Percentiles rank a stretch among this genome's conserved stretches.
Evolutionary conservation across 2,113 vertebrate species (phyloP).

Genomic region (Sorex fumeus): DNA sequence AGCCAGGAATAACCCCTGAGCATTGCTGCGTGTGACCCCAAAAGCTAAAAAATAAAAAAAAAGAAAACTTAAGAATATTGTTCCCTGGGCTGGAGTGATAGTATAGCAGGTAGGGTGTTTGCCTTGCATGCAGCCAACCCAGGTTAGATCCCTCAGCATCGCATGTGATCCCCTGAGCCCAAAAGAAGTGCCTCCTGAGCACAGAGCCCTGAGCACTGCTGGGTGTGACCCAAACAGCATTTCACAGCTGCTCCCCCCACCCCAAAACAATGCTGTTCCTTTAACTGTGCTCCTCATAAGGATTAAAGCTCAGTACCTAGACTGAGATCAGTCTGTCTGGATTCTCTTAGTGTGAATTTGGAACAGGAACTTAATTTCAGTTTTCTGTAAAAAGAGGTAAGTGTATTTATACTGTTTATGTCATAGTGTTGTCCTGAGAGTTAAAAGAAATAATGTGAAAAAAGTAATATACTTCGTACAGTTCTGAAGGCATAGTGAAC

Average conservation of each 20-base stretch:
- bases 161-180: too few species aligned
- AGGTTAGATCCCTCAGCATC: too few species aligned
- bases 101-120: neutral
- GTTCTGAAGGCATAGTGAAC: neutral
- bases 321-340: neutral
- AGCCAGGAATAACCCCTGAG: too few species aligned
- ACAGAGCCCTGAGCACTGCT: too few species aligned
- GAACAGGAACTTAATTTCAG: conserved; percentile 14
- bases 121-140: too few species aligned
- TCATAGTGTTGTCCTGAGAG: conserved; percentile 7
- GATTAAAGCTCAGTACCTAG: neutral
- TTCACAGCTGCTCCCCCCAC: too few species aligned
- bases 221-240: too few species aligned
- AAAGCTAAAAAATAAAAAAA: too few species aligned
- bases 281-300: neutral
- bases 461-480: neutral
- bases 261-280: neutral
- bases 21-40: too few species aligned
- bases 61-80: neutral
- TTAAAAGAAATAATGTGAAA: conserved; percentile 28
- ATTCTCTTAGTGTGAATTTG: conserved; percentile 5
- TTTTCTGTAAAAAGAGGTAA: neutral
- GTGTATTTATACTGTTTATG: neutral
- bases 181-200: neutral
- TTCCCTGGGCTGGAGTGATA: neutral